Evolutionary conservation across 2,113 vertebrate species (phyloP).

Genomic region (Plecotus auritus): DNA sequence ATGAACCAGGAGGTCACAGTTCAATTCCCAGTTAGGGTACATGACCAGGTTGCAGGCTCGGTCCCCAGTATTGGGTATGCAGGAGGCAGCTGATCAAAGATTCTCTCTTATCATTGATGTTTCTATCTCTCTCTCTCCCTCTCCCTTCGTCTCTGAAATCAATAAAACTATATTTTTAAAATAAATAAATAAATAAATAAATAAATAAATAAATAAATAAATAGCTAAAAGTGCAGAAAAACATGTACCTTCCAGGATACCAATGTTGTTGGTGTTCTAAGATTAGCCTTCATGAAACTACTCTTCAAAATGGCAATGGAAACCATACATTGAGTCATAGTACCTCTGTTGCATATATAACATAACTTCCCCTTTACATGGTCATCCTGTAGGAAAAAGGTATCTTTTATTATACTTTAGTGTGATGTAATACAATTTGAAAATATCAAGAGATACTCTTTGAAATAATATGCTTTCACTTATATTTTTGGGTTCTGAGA

Average conservation of each 20-base stretch:
- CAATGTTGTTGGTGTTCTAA: background rate
- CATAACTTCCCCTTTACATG: background rate
- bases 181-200: background rate
- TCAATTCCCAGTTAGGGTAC: too few relatives aligned
- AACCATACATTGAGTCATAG: background rate
- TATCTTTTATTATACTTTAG: background rate
- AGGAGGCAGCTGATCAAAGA: too few relatives aligned
- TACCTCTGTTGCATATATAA: background rate
- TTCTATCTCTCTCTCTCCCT: too few relatives aligned
- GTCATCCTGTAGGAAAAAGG: background rate
- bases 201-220: background rate
- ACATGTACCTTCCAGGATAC: background rate
- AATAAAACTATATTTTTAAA: too few relatives aligned
- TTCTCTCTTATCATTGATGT: too few relatives aligned
- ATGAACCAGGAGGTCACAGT: too few relatives aligned
- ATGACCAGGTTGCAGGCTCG: too few relatives aligned
- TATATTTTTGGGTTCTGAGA: background rate
- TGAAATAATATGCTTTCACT: background rate
- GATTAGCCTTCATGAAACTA: background rate
- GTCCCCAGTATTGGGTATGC: too few relatives aligned
- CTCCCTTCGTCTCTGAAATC: too few relatives aligned
- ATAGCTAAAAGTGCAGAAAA: background rate
- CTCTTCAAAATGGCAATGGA: background rate
- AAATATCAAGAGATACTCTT: background rate
- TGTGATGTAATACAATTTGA: background rate